A percentile compares a stretch with the other conserved stretches of the same genome.
Evolutionary conservation across 1,140 invertebrate species (phyloP).

Genomic region (Drosophila funebris): DNA sequence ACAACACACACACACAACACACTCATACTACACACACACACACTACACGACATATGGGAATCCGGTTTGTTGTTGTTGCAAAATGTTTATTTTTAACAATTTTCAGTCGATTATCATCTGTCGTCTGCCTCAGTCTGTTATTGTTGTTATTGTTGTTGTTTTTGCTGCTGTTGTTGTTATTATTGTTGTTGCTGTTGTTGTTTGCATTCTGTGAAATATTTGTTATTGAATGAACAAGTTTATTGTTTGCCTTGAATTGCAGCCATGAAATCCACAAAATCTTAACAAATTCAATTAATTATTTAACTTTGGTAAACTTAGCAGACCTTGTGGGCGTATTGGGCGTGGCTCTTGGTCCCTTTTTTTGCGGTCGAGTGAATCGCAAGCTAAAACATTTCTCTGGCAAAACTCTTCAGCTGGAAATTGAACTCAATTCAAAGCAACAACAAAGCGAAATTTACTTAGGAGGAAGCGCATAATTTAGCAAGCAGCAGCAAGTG

Average conservation of each 20-base stretch:
- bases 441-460: constrained; percentile 20
- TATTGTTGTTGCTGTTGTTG: constrained; percentile 17
- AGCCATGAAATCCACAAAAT: constrained; percentile 42
- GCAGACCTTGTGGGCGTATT: neutral
- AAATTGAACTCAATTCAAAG: constrained; percentile 26
- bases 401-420: constrained; percentile 26
- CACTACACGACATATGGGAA: constrained; percentile 51
- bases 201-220: constrained; percentile 29
- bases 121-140: constrained; percentile 38
- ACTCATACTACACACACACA: constrained; percentile 14
- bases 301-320: neutral
- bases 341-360: neutral
- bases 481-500: constrained; percentile 22
- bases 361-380: neutral
- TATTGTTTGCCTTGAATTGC: constrained; percentile 63
- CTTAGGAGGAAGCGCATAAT: constrained; percentile 47
- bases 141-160: constrained; percentile 9
- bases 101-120: constrained; percentile 75
- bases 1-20: constrained; percentile 17
- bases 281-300: constrained; percentile 5
- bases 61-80: constrained; percentile 61
- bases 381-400: neutral
- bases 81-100: constrained; percentile 76
- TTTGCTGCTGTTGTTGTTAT: constrained; percentile 13
- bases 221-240: constrained; percentile 57